Evolutionary conservation across 2,888 invertebrate genomes (phyloP), one percentile per base, ranked within the genome.

Genomic region (Oithona nana): DNA sequence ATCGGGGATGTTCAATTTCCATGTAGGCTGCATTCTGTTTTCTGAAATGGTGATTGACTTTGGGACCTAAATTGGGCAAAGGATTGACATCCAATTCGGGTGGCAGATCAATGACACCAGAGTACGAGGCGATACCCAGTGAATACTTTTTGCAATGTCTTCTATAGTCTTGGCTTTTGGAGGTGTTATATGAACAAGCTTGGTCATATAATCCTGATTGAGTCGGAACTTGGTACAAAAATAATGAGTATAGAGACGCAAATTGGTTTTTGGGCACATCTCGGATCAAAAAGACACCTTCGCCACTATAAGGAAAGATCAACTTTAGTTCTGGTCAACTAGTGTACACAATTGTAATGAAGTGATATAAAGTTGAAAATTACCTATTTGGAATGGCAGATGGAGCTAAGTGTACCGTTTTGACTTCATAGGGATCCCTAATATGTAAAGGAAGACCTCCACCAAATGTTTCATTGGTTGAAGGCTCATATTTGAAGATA

Each of bases 131-230:
- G 22, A 30, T 4, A 22, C 20, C 31, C 1, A 57, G 57, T 1
- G 57, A 28, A 20, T 57, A 57, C 31, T 57, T 57, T 16, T 29
- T 30, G 39, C 57, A 57, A 30, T 57, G 57, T 29, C 57, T 11
- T 16, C 57, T 13, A 22, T 57, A 29, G 31, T 57, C 57, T 30
- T 29, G 30, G 1, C 16, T 29, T 30, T 57, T 57, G 1, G 30
- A 30, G 4, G 31, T 28, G 30, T 57, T 57, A 16, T 39, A 22
- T 16, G 57, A 22, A 26, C 57, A 57, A 3, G 30, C 28, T 20
- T 57, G 8, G 4, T 22, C 22, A 3, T 57, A 57, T 2, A n/a
- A 30, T 2, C 8, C 31, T 8, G 16, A 4, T 29, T 57, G 29
- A 16, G 28, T 22, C 20, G 20, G 57, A n/a, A n/a, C n/a, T n/a